These are phyloP conservation scores for Oligia fasciuncula DNA, from an alignment of 2,888 invertebrate species.

Conservation along the genomic window DNA sequence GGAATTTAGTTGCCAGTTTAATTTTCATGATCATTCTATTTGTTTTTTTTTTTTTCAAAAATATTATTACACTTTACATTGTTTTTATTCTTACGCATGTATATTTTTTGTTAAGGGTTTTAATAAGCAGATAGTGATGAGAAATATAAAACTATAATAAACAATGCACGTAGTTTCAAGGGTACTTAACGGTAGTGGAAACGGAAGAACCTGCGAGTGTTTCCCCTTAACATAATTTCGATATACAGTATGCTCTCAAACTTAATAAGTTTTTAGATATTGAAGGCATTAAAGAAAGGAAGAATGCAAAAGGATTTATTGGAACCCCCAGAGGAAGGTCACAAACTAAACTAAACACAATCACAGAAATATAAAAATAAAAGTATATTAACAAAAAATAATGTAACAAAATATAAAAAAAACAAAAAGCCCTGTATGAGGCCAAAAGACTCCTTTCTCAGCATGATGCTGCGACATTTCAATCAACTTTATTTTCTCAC, in stretches of 20 bases:
- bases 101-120: neutral
- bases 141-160: slow-evolving; percentile 1
- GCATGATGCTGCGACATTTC: neutral
- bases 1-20: neutral
- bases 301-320: neutral
- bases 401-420: too few species aligned
- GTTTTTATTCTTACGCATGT: neutral
- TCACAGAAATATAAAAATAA: neutral
- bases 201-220: slow-evolving; percentile 70
- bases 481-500: too few species aligned
- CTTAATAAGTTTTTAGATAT: slow-evolving; percentile 26
- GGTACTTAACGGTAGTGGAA: slow-evolving; percentile 64
- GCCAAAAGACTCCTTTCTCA: neutral
- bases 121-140: neutral
- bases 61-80: too few species aligned
- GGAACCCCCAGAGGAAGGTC: too few species aligned
- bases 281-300: neutral
- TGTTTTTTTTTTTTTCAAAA: neutral
- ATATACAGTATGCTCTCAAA: slow-evolving; percentile 69
- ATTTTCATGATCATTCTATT: neutral
- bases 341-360: neutral
- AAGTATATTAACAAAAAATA: neutral
- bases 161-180: slow-evolving; percentile 65
- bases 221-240: slow-evolving; percentile 70
- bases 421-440: too few species aligned